These are phyloP conservation scores for Himantopus leucocephalus DNA, from an alignment of 2,113 vertebrate species.

Conservation along the genomic window DNA sequence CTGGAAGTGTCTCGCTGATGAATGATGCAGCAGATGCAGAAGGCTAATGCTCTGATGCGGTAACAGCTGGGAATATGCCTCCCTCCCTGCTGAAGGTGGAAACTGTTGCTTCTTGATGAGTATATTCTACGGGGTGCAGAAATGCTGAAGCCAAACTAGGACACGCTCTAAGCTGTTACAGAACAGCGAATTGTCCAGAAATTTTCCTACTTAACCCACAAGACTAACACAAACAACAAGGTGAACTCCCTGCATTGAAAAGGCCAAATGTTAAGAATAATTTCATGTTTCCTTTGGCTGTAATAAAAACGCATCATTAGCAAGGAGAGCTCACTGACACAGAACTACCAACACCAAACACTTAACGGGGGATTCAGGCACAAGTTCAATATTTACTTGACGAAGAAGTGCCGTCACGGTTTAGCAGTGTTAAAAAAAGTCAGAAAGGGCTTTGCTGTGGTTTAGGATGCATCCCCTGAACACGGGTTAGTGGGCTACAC, in stretches of 20 bases:
- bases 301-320: not conserved
- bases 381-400: not conserved
- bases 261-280: not conserved
- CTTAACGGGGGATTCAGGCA: not conserved
- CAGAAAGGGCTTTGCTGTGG: not conserved
- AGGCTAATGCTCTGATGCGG: slow-evolving; percentile 16
- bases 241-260: not conserved
- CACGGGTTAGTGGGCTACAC: accelerated
- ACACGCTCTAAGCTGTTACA: not conserved
- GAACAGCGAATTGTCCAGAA: not conserved
- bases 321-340: not conserved
- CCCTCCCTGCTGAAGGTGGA: not conserved
- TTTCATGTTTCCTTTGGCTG: not conserved
- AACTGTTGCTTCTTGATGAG: slow-evolving; percentile 38
- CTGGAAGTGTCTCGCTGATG: slow-evolving; percentile 20
- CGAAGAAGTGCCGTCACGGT: accelerated
- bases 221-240: not conserved
- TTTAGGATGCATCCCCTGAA: not conserved
- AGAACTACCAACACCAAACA: not conserved
- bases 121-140: not conserved
- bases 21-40: slow-evolving; percentile 52
- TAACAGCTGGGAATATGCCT: slow-evolving; percentile 35
- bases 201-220: not conserved
- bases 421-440: not conserved
- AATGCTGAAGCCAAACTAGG: not conserved